Base-by-base conservation (phyloP, 1,140 invertebrate species). In the Lasaia peninsularis region DNA sequence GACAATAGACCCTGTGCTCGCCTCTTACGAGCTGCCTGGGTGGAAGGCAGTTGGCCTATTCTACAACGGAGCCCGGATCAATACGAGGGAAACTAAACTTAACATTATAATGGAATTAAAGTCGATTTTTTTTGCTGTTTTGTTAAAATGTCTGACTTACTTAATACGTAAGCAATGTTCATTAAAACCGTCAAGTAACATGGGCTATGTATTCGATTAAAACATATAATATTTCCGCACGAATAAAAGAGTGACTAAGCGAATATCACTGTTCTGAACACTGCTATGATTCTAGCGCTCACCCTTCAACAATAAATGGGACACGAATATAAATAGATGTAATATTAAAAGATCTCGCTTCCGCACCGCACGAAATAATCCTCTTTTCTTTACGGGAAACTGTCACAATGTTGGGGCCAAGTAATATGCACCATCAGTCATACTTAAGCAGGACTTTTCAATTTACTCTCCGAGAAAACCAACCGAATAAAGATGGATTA, bases 391-490 rank as follows among this genome's bases (percentile, higher is more conserved):
- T 75, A 69, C 71, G 74, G 69, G 67, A 69, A 78, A 75, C 73
- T 84, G 84, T 86, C 83, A 75, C 63, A 76, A 71, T 76, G 68
- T 71, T 68, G 74, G 58, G 72, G 69, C 34, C 78, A 74, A 86
- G 76, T 87, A 82, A 87, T 87, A 75, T 76, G 68, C 69, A 78
- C 68, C 80, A 87, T 87, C 84, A 78, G 76, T 87, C 81, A 85
- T 87, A 82, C 84, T 87, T 87, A 87, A n/a, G 78, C 69, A 72
- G 62, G 76, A 79, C 74, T 86, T 87, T 87, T 87, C 84, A 87
- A 87, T 87, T 87, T 87, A 80, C 77, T 72, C 59, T 58, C 40
- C 57, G 71, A 69, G 72, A 71, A 77, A 70, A 75, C 72, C 71
- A 63, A 44, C 60, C 64, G 78, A 87, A 85, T 85, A 82, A 79